Conservation (phyloP, 2,888 invertebrate genomes). For the Alsophila aescularia region DNA sequence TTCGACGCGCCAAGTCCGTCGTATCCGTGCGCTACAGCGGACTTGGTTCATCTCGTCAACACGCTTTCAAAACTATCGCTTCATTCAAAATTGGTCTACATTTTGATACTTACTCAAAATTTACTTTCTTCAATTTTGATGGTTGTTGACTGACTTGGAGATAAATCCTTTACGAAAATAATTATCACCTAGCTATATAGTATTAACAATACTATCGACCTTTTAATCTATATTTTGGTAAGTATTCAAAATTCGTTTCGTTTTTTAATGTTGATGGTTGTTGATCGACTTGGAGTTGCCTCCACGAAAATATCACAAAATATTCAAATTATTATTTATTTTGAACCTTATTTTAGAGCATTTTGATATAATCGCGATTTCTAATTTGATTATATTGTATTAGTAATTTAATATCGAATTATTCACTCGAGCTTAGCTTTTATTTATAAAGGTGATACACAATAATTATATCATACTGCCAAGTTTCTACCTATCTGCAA, state of each 20-base stretch:
- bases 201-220: too few relatives aligned
- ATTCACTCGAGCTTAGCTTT: slow-evolving; percentile 52
- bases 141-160: too few relatives aligned
- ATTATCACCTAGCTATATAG: too few relatives aligned
- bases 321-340: slow-evolving; percentile 8
- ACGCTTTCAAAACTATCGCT: slow-evolving; percentile 11
- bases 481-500: slow-evolving; percentile 56
- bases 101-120: too few relatives aligned
- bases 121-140: too few relatives aligned
- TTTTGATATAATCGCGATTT: slow-evolving; percentile 27
- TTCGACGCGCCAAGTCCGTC: slow-evolving; percentile 21
- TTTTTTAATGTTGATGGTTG: slow-evolving; percentile 14
- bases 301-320: background rate
- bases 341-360: slow-evolving; percentile 32
- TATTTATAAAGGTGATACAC: slow-evolving; percentile 26
- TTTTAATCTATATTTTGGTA: too few relatives aligned
- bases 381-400: slow-evolving; percentile 26
- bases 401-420: slow-evolving; percentile 32
- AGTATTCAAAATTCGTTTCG: slow-evolving; percentile 20
- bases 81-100: too few relatives aligned
- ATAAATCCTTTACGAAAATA: too few relatives aligned
- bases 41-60: slow-evolving; percentile 3
- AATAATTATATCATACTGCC: slow-evolving; percentile 49
- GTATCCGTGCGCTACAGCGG: slow-evolving; percentile 31
- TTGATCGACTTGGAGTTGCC: slow-evolving; percentile 16